Base-by-base conservation (phyloP, 2,888 invertebrate genomes). In the Serripes groenlandicus region DNA sequence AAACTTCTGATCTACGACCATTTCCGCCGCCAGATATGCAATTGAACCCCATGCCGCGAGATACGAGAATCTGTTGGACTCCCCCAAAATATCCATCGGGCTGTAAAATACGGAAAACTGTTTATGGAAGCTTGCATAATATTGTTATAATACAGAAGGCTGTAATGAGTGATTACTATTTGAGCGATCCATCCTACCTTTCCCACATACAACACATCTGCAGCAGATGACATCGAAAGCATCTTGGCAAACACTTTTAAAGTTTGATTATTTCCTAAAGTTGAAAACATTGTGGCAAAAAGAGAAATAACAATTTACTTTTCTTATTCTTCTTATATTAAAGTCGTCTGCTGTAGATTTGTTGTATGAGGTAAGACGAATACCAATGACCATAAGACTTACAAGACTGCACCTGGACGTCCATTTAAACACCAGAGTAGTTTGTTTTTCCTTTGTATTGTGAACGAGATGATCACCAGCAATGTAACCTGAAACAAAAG, bases 1-100 rank as follows among this genome's bases (percentile, higher is more conserved):
- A 68, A 83, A 86, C 21, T 81, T 75, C 9, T 79, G 74, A 0
- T 88, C 79, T 7, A 90, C 71, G 21, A 92, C 86, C 26, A 92
- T 82, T 30, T 86, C 79, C 34, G 85, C 80, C 26, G 90, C 88
- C 21, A 92, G 81, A 72, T 82, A 88, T 0, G 89, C 86, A 0
- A 90, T 87, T 9, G 90, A 81, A 0, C 92, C 92, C 82, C 90
- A 92, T 1, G 92, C 91, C 1, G 90, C 89, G 9, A 89, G 87
- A 56, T 90, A 92, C 0, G 92, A 91, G 34, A 91, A 85, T 28
- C 92, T 62, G 60, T 89, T 83, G 0, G 89, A 87, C 11, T 87
- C 69, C 15, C 90, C 88, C 42, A 91, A 54, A 4, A 90, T 83
- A 58, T 92, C 91, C 91, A 91, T 90, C 1, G 92, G 91, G 52